phyloP scores from a whole-genome alignment of 2,797 vertebrate genomes.

The Brachymystax lenok region DNA sequence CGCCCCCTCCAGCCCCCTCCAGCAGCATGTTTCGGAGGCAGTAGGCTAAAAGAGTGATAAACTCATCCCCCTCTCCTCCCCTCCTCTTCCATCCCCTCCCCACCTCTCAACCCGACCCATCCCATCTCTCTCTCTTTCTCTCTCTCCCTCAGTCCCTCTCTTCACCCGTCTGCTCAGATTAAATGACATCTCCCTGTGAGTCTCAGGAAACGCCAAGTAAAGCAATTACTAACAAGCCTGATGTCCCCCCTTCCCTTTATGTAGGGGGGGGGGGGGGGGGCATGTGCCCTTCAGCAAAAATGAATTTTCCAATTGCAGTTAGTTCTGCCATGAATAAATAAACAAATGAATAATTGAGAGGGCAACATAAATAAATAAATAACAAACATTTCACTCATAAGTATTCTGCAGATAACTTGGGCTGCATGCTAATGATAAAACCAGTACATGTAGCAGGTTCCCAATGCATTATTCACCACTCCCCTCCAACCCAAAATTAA shows the following conservation, averaged over 20 bases:
- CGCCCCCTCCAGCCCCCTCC: neutral
- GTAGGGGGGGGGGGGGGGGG: constrained; percentile 43
- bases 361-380: constrained; percentile 88
- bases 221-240: constrained; percentile 78
- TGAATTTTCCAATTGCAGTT: constrained; percentile 86
- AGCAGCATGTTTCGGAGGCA: neutral
- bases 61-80: constrained; percentile 29
- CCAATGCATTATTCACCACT: constrained; percentile 77
- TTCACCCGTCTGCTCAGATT: constrained; percentile 64
- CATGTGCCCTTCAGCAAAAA: constrained; percentile 84
- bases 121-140: constrained; percentile 21
- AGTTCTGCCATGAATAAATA: constrained; percentile 86
- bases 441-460: constrained; percentile 73
- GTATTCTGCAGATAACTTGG: constrained; percentile 78
- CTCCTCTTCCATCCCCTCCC: constrained; percentile 20
- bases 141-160: constrained; percentile 40
- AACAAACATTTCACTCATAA: constrained; percentile 84
- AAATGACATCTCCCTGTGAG: constrained; percentile 69
- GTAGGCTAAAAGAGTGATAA: constrained; percentile 18
- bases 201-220: constrained; percentile 71
- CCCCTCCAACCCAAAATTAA: constrained; percentile 58
- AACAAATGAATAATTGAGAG: constrained; percentile 89
- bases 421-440: constrained; percentile 83
- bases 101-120: constrained; percentile 18
- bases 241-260: constrained; percentile 62